Conservation (phyloP, 2,888 invertebrate species). For the Drosophila mulleri region DNA sequence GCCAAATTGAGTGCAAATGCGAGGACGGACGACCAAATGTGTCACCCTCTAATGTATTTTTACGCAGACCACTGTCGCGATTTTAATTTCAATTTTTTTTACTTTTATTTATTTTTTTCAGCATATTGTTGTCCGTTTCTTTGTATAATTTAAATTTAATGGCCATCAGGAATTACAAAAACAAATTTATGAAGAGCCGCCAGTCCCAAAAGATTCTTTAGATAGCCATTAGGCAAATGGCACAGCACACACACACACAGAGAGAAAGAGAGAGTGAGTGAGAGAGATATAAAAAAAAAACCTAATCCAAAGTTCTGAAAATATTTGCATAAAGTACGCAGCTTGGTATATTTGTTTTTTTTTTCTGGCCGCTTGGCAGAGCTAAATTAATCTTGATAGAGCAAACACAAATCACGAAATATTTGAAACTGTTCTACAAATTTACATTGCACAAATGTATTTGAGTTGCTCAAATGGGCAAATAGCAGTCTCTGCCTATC, state of each 20-base stretch:
- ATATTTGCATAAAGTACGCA: slow-evolving; percentile 72
- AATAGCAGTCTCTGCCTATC: slow-evolving; percentile 3
- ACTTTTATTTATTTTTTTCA: slow-evolving; percentile 32
- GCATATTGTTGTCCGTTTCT: slow-evolving; percentile 30
- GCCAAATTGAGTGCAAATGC: slow-evolving; percentile 65
- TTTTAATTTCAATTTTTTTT: slow-evolving; percentile 28
- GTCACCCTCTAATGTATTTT: slow-evolving; percentile 57
- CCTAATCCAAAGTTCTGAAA: slow-evolving; percentile 55
- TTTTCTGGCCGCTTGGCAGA: slow-evolving; percentile 30
- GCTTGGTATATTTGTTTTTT: slow-evolving; percentile 8
- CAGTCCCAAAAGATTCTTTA: slow-evolving; percentile 16
- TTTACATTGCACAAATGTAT: slow-evolving; percentile 26
- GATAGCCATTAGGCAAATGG: slow-evolving; percentile 59
- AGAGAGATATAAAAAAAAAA: slow-evolving; percentile 9
- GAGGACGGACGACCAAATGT: slow-evolving; percentile 56
- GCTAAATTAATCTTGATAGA: slow-evolving; percentile 24
- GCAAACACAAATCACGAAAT: slow-evolving; percentile 22
- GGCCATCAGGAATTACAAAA: slow-evolving; percentile 81
- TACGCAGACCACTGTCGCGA: slow-evolving; percentile 12
- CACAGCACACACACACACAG: slow-evolving; percentile 7
- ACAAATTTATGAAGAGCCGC: slow-evolving; percentile 61
- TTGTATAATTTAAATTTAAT: slow-evolving; percentile 76
- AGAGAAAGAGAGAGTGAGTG: background rate
- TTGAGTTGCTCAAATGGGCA: slow-evolving; percentile 32
- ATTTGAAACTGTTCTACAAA: slow-evolving; percentile 33